Percentiles rank a stretch among this genome's conserved stretches.
Evolutionary conservation across 1,140 invertebrate genomes (phyloP).

Genomic region (Drusus annulatus): DNA sequence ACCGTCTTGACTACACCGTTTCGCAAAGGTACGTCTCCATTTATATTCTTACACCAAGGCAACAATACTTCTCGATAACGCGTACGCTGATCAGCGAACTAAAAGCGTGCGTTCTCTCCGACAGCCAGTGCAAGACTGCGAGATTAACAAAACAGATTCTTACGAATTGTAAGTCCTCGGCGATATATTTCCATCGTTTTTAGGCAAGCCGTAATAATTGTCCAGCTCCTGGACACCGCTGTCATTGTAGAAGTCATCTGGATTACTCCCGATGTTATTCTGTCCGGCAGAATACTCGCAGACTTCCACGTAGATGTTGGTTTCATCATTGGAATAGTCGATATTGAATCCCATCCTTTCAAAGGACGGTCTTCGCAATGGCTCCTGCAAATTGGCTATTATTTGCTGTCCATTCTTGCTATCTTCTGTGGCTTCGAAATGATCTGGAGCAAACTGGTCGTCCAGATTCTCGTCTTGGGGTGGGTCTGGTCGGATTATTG

Average conservation of each 20-base stretch:
- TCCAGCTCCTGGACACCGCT: slow-evolving; percentile 30
- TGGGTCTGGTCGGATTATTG: background rate
- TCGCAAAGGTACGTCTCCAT: too few species aligned
- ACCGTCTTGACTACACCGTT: too few species aligned
- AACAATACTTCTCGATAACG: too few species aligned
- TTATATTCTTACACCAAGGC: too few species aligned
- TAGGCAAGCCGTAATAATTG: slow-evolving; percentile 17
- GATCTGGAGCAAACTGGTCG: background rate
- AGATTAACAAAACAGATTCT: background rate
- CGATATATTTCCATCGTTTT: slow-evolving; percentile 23
- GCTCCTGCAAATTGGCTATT: background rate
- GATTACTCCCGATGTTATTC: background rate
- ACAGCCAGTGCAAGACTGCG: too few species aligned
- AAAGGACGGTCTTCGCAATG: background rate
- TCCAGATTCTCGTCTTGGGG: background rate
- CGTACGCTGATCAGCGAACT: too few species aligned
- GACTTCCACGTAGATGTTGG: slow-evolving; percentile 34
- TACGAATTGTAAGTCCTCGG: slow-evolving; percentile 30
- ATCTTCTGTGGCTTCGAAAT: slow-evolving; percentile 12
- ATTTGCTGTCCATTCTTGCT: background rate
- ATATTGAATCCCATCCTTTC: slow-evolving; percentile 23
- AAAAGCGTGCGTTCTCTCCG: too few species aligned
- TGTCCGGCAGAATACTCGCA: slow-evolving; percentile 22
- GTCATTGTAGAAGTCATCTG: slow-evolving; percentile 29
- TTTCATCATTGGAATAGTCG: slow-evolving; percentile 7